Evolutionary conservation across 2,113 vertebrate genomes (phyloP).

Genomic region (Paradoxurus hermaphroditus): DNA sequence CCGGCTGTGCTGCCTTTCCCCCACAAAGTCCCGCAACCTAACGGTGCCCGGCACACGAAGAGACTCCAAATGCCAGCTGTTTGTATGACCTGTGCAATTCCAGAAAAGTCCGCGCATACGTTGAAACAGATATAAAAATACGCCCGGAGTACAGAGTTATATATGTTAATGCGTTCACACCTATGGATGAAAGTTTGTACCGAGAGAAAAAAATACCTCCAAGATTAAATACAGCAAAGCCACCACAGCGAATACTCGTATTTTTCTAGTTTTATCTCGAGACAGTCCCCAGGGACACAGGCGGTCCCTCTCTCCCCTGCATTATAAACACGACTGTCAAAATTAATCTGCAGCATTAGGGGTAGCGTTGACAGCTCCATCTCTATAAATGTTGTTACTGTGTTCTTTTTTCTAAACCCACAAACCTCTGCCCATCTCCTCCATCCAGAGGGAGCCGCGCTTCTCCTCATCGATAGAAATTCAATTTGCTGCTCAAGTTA

Average conservation of each 20-base stretch:
- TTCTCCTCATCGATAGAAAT: slow-evolving; percentile 63
- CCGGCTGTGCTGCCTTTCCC: accelerated
- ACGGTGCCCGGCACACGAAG: background rate
- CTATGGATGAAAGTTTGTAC: background rate
- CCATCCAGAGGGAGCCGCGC: background rate
- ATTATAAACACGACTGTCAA: slow-evolving; percentile 38
- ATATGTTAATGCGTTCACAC: background rate
- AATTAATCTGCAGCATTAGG: slow-evolving; percentile 45
- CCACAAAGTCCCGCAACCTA: background rate
- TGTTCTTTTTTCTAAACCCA: background rate
- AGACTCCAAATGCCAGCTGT: background rate
- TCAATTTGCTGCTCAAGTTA: slow-evolving; percentile 62
- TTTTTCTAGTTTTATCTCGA: background rate
- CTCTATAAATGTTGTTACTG: slow-evolving; percentile 62
- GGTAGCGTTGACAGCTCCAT: slow-evolving; percentile 51
- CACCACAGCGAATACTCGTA: background rate
- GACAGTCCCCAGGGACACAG: background rate
- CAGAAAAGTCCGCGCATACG: background rate
- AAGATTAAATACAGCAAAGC: background rate
- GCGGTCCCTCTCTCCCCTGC: background rate
- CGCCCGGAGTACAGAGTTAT: background rate
- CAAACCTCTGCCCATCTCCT: slow-evolving; percentile 17
- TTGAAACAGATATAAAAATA: background rate
- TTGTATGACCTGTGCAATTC: background rate
- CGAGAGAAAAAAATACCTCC: background rate